Evolutionary conservation across 2,797 vertebrate species (phyloP).

Genomic region (Sebastes cheni): DNA sequence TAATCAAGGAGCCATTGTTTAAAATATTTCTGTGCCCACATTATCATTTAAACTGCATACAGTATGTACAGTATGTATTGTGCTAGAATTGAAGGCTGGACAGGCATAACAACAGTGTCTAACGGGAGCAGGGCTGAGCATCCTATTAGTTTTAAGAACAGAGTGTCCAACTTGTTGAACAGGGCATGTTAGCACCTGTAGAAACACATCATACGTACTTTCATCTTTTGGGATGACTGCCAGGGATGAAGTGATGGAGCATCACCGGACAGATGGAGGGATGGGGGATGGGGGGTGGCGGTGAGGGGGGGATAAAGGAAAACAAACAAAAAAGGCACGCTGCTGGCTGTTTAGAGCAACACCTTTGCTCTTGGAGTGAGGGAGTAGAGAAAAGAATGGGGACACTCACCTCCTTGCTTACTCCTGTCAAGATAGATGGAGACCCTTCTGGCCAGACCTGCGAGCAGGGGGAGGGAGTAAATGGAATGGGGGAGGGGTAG

Average conservation of each 20-base stretch:
- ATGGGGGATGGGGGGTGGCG: not conserved
- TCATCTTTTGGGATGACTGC: not conserved
- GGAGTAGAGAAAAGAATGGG: conserved; percentile 60
- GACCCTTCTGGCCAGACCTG: conserved; percentile 93
- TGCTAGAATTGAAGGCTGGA: not conserved
- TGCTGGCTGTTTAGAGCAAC: conserved; percentile 29
- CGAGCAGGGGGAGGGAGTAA: conserved; percentile 52
- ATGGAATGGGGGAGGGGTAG: conserved; percentile 3
- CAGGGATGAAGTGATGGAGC: conserved; percentile 14
- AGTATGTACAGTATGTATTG: not conserved
- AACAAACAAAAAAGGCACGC: not conserved
- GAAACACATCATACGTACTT: not conserved
- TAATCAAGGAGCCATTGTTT: not conserved
- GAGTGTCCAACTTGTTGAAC: not conserved
- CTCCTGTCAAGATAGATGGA: conserved; percentile 95
- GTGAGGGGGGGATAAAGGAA: not conserved
- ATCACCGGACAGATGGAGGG: conserved; percentile 20
- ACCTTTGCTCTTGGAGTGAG: conserved; percentile 15
- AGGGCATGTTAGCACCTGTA: not conserved
- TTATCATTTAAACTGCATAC: not conserved
- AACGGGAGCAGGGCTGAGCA: not conserved
- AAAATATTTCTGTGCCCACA: too few relatives aligned
- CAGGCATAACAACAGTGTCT: not conserved
- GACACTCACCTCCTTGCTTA: conserved; percentile 94
- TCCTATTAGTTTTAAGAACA: not conserved